These are phyloP conservation scores for Bergia puertoricense DNA, from an alignment of 92 coral and sea anemone species.

Conservation along the genomic window DNA sequence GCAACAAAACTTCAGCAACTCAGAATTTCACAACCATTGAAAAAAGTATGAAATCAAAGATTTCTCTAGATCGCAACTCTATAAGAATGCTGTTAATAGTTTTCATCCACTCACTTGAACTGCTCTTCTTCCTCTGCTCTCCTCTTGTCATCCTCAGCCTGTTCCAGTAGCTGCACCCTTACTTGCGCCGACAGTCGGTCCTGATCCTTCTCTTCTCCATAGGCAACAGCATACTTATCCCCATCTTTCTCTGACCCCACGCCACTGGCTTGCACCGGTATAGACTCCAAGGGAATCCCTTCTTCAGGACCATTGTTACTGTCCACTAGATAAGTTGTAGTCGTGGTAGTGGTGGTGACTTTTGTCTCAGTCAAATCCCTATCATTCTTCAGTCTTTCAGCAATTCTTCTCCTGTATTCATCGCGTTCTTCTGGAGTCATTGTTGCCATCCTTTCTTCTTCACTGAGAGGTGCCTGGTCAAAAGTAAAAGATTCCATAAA, in stretches of 20 bases:
- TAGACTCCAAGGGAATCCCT: conserved; percentile 32
- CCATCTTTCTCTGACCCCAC: conserved; percentile 8
- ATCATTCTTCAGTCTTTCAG: conserved; percentile 53
- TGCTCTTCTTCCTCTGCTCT: conserved; percentile 18
- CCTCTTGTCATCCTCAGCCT: conserved; percentile 25
- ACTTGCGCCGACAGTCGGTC: conserved; percentile 28
- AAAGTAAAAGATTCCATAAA: background rate
- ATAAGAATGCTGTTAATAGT: background rate
- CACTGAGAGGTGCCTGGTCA: conserved; percentile 79
- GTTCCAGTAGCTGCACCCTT: conserved; percentile 28
- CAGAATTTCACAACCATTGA: too few relatives aligned
- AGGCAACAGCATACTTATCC: conserved; percentile 26
- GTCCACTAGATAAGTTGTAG: conserved; percentile 52
- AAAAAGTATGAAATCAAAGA: too few relatives aligned
- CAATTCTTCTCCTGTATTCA: conserved; percentile 65
- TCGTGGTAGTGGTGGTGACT: conserved; percentile 53
- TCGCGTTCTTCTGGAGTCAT: conserved; percentile 90
- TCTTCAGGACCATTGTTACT: background rate
- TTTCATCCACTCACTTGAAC: conserved; percentile 5
- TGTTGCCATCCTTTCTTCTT: conserved; percentile 83
- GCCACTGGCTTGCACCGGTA: conserved; percentile 14
- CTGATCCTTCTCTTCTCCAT: conserved; percentile 26
- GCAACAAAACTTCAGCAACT: too few relatives aligned
- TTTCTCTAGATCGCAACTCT: too few relatives aligned
- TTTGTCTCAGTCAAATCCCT: background rate